Evolutionary conservation across 2,113 vertebrate genomes (phyloP), one percentile per base, ranked within the genome.

Genomic region (Seriola rivoliana): DNA sequence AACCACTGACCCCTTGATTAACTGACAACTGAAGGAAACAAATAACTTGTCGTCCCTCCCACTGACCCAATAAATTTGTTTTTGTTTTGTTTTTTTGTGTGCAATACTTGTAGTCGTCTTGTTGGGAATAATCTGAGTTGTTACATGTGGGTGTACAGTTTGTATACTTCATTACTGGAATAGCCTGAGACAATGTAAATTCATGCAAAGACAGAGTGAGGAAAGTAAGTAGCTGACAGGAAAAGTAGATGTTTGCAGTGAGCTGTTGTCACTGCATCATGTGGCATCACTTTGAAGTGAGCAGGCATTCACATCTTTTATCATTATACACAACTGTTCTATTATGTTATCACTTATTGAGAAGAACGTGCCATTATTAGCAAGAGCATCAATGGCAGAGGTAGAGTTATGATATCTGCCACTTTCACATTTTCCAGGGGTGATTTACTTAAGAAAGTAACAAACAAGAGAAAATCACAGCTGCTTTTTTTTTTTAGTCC

Each of bases 1-100:
- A 80, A 81, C 70, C 84, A 80, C 82, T 84, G 81, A 89, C 83
- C 64, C 36, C 21, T 62, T 85, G 83, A 90, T 89, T 87, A 86
- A 79, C 89, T 89, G 88, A 87, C 81, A 87, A 85, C 64, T 76
- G 71, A 84, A 72, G 42, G 69, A 87, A 93, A 88, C 73, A 88
- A 84, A 85, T 46, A 57, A 77, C 60, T 86, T 66, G 23, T 57
- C 0, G 4, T 7, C 19, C 21, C 67, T 77, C 58, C 40, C 14
- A 21, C 64, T 57, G 40, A 75, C 52, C 16, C 9, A 0, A 5
- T 25, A 60, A 58, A 58, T 60, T 0, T 2, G 29, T 36, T 64
- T 55, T 36, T 55, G 36, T 19, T 25, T 36, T 1, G 34, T 4
- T 36, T 36, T 16, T 63, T 12, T 21, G 1, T 46, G 4, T 9